These are phyloP conservation scores for Drosophila dunni DNA, from an alignment of 1,140 invertebrate genomes.

Conservation along the genomic window DNA sequence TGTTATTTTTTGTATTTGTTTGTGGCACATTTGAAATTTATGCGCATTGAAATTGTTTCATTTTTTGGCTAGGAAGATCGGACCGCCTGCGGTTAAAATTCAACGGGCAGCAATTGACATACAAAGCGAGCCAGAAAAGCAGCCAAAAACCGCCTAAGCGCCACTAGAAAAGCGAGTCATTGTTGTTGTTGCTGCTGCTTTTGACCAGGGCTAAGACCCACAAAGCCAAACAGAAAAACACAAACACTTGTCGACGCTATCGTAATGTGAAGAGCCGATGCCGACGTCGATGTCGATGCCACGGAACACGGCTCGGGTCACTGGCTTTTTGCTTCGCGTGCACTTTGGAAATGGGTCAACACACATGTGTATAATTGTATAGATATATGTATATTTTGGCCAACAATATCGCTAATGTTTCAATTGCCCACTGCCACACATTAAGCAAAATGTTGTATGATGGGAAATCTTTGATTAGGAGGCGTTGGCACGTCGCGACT, in stretches of 20 bases:
- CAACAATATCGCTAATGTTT: conserved; percentile 57
- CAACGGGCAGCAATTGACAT: conserved; percentile 72
- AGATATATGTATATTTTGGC: not conserved
- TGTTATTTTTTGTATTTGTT: not conserved
- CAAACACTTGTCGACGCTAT: conserved; percentile 76
- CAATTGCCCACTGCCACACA: conserved; percentile 57
- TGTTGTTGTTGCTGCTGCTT: conserved; percentile 39
- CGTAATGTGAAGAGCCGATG: conserved; percentile 59
- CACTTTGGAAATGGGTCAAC: conserved; percentile 75
- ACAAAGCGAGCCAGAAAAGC: conserved; percentile 59
- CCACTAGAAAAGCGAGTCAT: conserved; percentile 72
- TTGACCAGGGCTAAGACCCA: conserved; percentile 40
- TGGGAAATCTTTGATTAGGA: conserved; percentile 70
- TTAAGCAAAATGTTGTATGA: conserved; percentile 22
- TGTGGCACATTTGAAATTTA: conserved; percentile 47
- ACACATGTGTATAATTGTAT: conserved; percentile 12
- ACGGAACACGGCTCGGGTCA: conserved; percentile 32
- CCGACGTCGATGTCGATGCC: not conserved
- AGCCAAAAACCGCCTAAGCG: conserved; percentile 73
- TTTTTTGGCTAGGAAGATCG: conserved; percentile 41
- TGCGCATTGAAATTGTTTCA: conserved; percentile 79
- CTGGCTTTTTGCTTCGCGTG: conserved; percentile 63
- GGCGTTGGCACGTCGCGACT: conserved; percentile 66
- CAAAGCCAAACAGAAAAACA: conserved; percentile 23
- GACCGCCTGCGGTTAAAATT: conserved; percentile 44